Conservation (phyloP, 2,113 vertebrate species). For the Bombycilla garrulus region DNA sequence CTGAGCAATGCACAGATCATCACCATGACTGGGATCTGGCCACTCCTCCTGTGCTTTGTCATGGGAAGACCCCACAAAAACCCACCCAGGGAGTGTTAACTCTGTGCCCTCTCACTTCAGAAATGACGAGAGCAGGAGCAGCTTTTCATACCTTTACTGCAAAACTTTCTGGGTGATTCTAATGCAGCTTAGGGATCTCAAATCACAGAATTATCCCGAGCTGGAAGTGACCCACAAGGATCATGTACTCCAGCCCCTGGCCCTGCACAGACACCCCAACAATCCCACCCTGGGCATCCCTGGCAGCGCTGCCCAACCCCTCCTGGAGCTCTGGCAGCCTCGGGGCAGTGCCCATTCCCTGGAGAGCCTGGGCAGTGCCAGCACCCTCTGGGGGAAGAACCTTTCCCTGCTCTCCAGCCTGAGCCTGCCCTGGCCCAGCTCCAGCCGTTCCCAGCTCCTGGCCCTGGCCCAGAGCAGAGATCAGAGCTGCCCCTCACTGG, state of each 20-base stretch:
- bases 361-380: not conserved
- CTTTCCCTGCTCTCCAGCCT: not conserved
- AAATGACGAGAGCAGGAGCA: not conserved
- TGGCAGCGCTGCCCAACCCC: not conserved
- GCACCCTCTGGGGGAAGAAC: not conserved
- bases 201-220: not conserved
- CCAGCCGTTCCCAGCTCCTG: not conserved
- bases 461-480: not conserved
- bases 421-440: not conserved
- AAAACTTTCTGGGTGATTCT: not conserved
- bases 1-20: not conserved
- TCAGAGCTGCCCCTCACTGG: accelerated
- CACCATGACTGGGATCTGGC: no score
- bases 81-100: accelerated
- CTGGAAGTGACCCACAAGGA: not conserved
- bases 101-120: not conserved
- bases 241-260: accelerated
- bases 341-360: not conserved
- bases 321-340: not conserved
- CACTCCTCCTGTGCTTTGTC: not conserved
- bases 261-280: not conserved
- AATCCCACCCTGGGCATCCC: not conserved
- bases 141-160: not conserved
- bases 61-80: not conserved
- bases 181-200: not conserved